Evolutionary conservation across 1,140 invertebrate species (phyloP), one percentile per base, ranked within the genome.

Genomic region (Ips nitidus): DNA sequence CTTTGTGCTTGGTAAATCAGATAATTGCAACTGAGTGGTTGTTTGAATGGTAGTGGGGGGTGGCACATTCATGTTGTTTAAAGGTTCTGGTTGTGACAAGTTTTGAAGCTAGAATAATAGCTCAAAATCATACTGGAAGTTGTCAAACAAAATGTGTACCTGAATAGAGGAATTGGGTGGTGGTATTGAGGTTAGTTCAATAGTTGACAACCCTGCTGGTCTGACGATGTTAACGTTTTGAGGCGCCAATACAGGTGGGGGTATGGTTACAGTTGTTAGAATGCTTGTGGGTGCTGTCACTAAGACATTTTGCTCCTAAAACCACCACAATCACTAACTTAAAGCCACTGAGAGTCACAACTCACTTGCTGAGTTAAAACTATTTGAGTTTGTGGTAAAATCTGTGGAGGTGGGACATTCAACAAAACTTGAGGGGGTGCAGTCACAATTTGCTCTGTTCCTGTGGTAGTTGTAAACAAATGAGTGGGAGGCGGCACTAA

Each of bases 31-130:
- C 2, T 79, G 75, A 41, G 76, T 80, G 2, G 84, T 83, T 0
- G 84, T 83, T 52, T 82, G 83, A 60, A 86, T 83, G 72, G 82
- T 83, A 73, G 82, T 83, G 2, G 82, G 84, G 41, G 84, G 82
- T 2, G 82, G 82, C 64, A 81, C 80, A 60, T 75, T 78, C 36
- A 78, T 66, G 2, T 81, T 77, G 58, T 80, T 79, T 47, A 82
- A 67, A 7, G 78, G 77, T 58, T 78, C 76, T 40, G 69, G 69
- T 53, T 66, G 69, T 39, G 61, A 61, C 40, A 64, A 64, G 52
- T 62, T 71, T 50, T 71, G 69, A n/a, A 66, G 41, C 69, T 66
- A n/a, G 5, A 47, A 60, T 50, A 38, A 22, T 43, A 41, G 41
- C 36, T 42, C 4, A 47, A 47, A 56, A 66, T 43, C 41, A 56